phyloP scores from a whole-genome alignment of 2,113 vertebrate genomes.

The Cynocephalus volans region DNA sequence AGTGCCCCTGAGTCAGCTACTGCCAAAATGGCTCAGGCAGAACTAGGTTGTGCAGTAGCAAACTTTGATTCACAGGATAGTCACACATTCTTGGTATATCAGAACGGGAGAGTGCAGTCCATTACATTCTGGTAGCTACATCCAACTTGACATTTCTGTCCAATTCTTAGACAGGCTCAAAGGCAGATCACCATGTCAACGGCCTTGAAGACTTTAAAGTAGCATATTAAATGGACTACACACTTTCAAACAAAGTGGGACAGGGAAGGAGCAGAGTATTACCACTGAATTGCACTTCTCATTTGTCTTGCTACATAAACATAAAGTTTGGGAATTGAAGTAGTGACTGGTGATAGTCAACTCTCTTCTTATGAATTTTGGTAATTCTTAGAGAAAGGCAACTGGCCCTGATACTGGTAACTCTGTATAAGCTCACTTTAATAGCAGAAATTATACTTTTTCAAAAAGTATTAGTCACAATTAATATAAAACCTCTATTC shows the following conservation, averaged over 20 bases:
- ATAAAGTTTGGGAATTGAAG: not conserved
- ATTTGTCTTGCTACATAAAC: not conserved
- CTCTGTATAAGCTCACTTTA: not conserved
- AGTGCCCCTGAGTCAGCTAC: not conserved
- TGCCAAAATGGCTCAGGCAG: not conserved
- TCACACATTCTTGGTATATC: not conserved
- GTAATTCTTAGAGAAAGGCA: not conserved
- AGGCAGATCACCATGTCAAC: not conserved
- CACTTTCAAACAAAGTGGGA: not conserved
- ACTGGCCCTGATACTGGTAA: not conserved
- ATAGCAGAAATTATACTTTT: not conserved
- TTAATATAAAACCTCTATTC: not conserved
- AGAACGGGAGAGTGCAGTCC: rapidly evolving
- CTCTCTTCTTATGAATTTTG: not conserved
- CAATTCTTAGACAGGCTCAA: not conserved
- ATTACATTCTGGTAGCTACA: not conserved
- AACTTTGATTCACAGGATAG: not conserved
- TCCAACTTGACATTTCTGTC: not conserved
- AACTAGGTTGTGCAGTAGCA: not conserved
- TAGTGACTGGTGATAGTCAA: not conserved
- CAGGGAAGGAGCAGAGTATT: not conserved
- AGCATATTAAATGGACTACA: rapidly evolving
- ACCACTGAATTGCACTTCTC: not conserved
- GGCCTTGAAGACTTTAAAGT: not conserved
- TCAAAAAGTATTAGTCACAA: not conserved